phyloP scores from a whole-genome alignment of 2,888 invertebrate species.

The Drosophila parthenogenetica region DNA sequence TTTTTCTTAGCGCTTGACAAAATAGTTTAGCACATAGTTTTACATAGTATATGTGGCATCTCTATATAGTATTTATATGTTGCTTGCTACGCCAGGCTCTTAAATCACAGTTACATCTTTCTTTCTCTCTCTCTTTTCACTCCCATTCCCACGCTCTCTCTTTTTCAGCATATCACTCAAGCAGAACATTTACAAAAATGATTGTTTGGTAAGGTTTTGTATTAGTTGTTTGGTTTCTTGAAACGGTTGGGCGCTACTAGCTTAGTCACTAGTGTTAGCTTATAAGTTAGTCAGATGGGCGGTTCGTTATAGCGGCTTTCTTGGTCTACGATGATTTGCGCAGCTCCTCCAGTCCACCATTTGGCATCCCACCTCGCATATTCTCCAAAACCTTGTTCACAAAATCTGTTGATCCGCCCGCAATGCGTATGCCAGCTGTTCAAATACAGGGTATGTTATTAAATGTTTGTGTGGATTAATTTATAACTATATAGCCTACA shows the following conservation, averaged over 20 bases:
- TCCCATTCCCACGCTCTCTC: constrained; percentile 19
- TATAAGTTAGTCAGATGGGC: constrained; percentile 70
- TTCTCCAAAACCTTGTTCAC: constrained; percentile 96
- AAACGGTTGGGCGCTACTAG: constrained; percentile 24
- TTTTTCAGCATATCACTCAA: constrained; percentile 47
- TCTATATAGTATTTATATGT: constrained; percentile 1
- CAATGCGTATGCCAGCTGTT: constrained; percentile 91
- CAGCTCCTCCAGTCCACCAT: constrained; percentile 91
- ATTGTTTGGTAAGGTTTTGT: constrained; percentile 41
- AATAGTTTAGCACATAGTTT: constrained; percentile 32
- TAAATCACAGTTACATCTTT: constrained; percentile 62
- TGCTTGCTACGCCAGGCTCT: constrained; percentile 54
- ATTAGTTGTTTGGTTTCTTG: constrained; percentile 28
- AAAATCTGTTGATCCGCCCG: constrained; percentile 96
- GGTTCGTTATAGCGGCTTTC: constrained; percentile 56
- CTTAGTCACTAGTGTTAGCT: constrained; percentile 31
- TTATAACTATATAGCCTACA: constrained; percentile 62
- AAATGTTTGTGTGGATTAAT: no score
- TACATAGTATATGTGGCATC: constrained; percentile 6
- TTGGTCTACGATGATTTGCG: constrained; percentile 83
- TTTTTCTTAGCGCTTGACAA: constrained; percentile 39
- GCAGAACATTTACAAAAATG: constrained; percentile 56
- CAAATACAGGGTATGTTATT: neutral
- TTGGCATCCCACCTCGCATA: constrained; percentile 91
- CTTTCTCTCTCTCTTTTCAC: constrained; percentile 37